Evolutionary conservation across 2,113 vertebrate genomes (phyloP).

Genomic region (Orcinus orca): DNA sequence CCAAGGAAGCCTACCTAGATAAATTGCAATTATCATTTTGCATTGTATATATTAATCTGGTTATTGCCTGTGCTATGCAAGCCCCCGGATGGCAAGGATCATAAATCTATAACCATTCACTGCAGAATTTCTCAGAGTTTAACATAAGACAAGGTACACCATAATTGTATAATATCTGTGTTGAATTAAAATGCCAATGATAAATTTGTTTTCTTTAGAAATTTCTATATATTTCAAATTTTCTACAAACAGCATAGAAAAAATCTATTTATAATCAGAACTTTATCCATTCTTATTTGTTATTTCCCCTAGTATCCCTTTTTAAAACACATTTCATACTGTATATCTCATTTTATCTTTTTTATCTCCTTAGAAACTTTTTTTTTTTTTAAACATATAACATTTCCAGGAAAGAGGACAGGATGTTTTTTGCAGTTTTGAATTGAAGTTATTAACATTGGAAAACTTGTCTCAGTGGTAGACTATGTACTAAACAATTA

Average conservation of each 20-base stretch:
- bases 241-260: not conserved
- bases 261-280: not conserved
- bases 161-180: not conserved
- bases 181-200: not conserved
- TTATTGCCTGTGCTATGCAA: not conserved
- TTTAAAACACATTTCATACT: not conserved
- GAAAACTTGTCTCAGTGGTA: not conserved
- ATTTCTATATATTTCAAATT: not conserved
- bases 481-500: not conserved
- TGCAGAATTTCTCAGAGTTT: not conserved
- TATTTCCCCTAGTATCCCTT: not conserved
- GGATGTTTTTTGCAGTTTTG: not conserved
- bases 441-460: not conserved
- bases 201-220: not conserved
- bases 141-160: not conserved
- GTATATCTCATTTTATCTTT: not conserved
- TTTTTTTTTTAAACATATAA: not conserved
- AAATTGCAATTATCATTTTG: not conserved
- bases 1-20: not conserved
- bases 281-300: not conserved
- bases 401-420: not conserved
- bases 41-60: not conserved
- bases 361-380: not conserved
- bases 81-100: fast-evolving
- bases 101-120: not conserved